Evolutionary conservation across 1,140 invertebrate genomes (phyloP), one percentile per base, ranked within the genome.

Genomic region (Heliconius himera): DNA sequence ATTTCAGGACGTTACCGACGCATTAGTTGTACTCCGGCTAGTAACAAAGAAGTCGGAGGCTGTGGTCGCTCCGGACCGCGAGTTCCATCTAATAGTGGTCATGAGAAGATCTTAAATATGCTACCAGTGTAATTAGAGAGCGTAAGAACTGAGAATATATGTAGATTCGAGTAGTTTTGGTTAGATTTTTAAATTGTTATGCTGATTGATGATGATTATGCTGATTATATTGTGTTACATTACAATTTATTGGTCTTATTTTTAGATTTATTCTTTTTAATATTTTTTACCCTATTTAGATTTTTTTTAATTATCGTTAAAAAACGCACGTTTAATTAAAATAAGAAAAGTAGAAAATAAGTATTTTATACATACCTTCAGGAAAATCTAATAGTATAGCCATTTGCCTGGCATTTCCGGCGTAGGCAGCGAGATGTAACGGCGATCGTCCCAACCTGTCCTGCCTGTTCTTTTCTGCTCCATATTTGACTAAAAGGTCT

Each of bases 351-450:
- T 46, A 46, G 41, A 16, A 36, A 4, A 46, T 46, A 4, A 16
- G 13, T 4, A 46, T 16, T 46, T 16, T 4, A 46, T 16, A 81
- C 80, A 75, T 80, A 94, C 93, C 88, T 90, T 93, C 90, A 33
- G 90, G 90, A 71, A 93, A 90, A 5, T 93, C 89, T 72, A 95
- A 81, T 11, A 95, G 74, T 41, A 94, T 88, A 1, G 93, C 92
- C 41, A 95, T 84, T 74, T 95, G 92, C 46, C 91, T 85, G 1
- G 90, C 82, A 36, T 95, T 90, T 1, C 93, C 95, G 8, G 90
- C 87, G 80, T 89, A 95, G 0, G 94, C 91, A 4, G 95, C 95
- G 2, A 95, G 81, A 75, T 95, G 95, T 18, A 95, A 75, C 0
- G 95, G 92, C 2, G 94, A 94, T 41, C 95, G 85, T 1, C 94